Evolutionary conservation across 1,140 invertebrate species (phyloP).

Genomic region (Caenorhabditis brenneri): DNA sequence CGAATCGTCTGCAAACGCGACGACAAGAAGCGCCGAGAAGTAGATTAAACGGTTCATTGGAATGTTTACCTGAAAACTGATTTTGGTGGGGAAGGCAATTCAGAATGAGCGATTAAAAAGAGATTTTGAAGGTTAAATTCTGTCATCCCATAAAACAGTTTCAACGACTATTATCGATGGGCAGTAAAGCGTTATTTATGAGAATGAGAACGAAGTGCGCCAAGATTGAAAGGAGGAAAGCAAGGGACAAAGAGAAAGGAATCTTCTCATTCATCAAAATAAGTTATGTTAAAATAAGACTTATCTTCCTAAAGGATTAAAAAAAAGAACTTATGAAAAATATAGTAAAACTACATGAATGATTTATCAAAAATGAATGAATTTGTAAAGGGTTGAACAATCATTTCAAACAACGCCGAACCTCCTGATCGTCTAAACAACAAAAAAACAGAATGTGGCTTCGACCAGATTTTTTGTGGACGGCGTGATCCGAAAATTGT

Average conservation of each 20-base stretch:
- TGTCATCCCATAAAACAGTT: background rate
- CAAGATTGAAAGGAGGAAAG: background rate
- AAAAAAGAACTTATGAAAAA: no score
- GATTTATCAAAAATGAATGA: no score
- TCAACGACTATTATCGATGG: background rate
- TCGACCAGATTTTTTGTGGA: background rate
- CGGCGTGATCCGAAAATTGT: background rate
- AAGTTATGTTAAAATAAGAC: no score
- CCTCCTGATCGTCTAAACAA: no score
- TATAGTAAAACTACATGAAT: no score
- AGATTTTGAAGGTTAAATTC: background rate
- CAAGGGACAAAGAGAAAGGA: background rate
- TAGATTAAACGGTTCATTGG: conserved; percentile 19
- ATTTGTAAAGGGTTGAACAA: no score
- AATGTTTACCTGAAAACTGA: background rate
- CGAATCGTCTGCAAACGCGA: conserved; percentile 6
- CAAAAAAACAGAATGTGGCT: background rate
- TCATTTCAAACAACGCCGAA: no score
- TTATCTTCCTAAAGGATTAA: no score
- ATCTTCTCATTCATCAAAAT: no score
- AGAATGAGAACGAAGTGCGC: background rate
- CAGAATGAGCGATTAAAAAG: background rate
- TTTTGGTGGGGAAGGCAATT: background rate
- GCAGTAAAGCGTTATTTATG: conserved; percentile 28
- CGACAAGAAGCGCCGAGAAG: background rate